Percentiles rank a stretch among this genome's conserved stretches.
These are phyloP conservation scores for Macquaria ambigua DNA, from an alignment of 2,113 vertebrate species.

Conservation along the genomic window DNA sequence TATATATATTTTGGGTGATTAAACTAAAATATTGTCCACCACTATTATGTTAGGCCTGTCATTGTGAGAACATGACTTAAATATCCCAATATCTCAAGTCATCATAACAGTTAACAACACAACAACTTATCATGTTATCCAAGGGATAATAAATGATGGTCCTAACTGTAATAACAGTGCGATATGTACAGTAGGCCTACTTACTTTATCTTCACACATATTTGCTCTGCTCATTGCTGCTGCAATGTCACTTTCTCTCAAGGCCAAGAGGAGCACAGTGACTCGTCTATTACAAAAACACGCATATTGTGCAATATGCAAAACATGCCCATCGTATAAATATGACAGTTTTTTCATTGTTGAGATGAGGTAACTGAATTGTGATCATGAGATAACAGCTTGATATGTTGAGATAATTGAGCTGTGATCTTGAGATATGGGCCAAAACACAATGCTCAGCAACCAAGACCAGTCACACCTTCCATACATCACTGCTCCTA, in stretches of 20 bases:
- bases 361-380: background rate
- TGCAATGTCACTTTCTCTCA: background rate
- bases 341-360: background rate
- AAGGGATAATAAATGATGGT: background rate
- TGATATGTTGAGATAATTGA: background rate
- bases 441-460: background rate
- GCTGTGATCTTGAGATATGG: background rate
- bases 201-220: background rate
- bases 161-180: background rate
- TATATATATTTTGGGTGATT: too few relatives aligned
- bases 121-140: background rate
- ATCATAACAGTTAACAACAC: background rate
- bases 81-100: background rate
- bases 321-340: background rate
- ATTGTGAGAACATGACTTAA: background rate
- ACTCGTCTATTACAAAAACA: background rate
- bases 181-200: background rate
- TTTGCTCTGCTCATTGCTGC: background rate
- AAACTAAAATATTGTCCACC: too few relatives aligned
- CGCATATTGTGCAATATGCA: background rate
- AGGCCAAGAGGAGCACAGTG: background rate
- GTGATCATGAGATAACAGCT: background rate
- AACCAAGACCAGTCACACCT: background rate
- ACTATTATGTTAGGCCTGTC: too few relatives aligned
- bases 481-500: background rate